These are phyloP conservation scores for Apodemus speciosus DNA, from an alignment of 2,113 vertebrate species.

Conservation along the genomic window DNA sequence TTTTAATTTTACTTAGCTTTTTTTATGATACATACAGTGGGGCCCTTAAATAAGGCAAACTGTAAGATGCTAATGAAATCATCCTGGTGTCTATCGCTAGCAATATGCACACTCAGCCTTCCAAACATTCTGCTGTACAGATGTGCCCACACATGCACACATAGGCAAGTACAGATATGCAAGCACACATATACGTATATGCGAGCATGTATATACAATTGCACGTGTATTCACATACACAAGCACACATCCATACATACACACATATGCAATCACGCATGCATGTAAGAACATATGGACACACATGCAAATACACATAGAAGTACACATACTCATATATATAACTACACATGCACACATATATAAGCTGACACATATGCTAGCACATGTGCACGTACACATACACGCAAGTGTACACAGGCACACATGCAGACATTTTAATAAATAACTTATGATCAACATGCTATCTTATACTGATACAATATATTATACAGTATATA, in stretches of 20 bases:
- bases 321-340: not conserved
- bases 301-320: not conserved
- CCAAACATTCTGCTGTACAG: not conserved
- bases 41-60: not conserved
- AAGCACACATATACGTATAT: not conserved
- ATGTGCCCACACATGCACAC: not conserved
- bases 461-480: not conserved
- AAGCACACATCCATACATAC: not conserved
- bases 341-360: not conserved
- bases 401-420: not conserved
- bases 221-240: not conserved
- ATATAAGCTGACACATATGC: not conserved
- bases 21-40: not conserved
- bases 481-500: too few species aligned
- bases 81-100: not conserved
- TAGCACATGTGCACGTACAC: not conserved
- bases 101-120: not conserved
- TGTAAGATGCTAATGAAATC: constrained; percentile 14
- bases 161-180: not conserved
- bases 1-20: constrained; percentile 12
- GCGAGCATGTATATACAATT: not conserved
- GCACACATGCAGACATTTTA: not conserved
- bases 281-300: not conserved
- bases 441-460: not conserved
- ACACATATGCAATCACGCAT: not conserved